phyloP scores from a whole-genome alignment of 1,140 invertebrate genomes.

The Eurosta solidaginis region DNA sequence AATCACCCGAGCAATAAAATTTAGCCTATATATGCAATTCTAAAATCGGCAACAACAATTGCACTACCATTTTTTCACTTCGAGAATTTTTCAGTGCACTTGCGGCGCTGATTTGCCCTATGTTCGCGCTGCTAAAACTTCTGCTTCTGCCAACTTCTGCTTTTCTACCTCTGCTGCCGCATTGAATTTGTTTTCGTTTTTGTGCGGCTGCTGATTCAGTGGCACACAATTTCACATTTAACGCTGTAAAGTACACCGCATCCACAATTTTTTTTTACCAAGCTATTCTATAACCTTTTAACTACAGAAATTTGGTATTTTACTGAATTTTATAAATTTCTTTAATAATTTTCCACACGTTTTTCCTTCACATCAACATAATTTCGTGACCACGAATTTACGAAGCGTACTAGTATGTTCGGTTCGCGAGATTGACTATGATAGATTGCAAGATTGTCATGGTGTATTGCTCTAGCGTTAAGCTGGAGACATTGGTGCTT shows the following conservation, averaged over 20 bases:
- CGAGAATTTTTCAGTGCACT: slow-evolving; percentile 20
- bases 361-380: slow-evolving; percentile 14
- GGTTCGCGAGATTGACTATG: neutral
- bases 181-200: slow-evolving; percentile 24
- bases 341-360: slow-evolving; percentile 1
- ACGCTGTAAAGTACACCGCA: neutral
- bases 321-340: neutral
- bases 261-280: neutral
- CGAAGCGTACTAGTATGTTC: neutral
- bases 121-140: slow-evolving; percentile 11
- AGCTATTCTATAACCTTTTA: neutral
- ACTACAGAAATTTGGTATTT: neutral
- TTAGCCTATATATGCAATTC: neutral
- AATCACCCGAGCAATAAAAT: too few relatives aligned
- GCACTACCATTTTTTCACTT: neutral
- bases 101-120: neutral
- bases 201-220: slow-evolving; percentile 19
- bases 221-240: slow-evolving; percentile 1
- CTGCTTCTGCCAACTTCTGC: too few relatives aligned
- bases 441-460: neutral
- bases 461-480: too few relatives aligned
- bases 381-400: slow-evolving; percentile 23
- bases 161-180: slow-evolving; percentile 19
- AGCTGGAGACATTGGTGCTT: too few relatives aligned
- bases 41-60: neutral